These are phyloP conservation scores for Acronicta aceris DNA, from an alignment of 2,888 invertebrate species.

Conservation along the genomic window DNA sequence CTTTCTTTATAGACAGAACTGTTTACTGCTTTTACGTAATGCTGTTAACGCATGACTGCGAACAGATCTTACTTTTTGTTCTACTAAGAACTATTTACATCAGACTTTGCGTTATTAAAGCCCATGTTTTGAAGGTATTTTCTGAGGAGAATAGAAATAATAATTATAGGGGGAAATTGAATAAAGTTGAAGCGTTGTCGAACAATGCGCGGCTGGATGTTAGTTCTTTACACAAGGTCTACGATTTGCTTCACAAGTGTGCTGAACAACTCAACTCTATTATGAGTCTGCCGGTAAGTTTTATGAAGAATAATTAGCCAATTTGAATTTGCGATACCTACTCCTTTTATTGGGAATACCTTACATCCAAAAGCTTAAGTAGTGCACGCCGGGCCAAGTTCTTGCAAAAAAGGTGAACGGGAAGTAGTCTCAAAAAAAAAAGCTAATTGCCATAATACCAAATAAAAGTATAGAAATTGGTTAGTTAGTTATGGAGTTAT, in stretches of 20 bases:
- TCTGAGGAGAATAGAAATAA: slow-evolving; percentile 34
- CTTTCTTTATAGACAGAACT: slow-evolving; percentile 33
- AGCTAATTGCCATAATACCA: no score
- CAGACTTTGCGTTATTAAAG: slow-evolving; percentile 71
- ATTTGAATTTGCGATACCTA: slow-evolving; percentile 7
- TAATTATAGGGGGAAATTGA: slow-evolving; percentile 43
- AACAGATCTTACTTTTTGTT: slow-evolving; percentile 68
- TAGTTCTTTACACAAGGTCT: slow-evolving; percentile 69
- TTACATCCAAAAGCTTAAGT: not conserved
- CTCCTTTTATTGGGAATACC: not conserved
- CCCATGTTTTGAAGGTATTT: slow-evolving; percentile 67
- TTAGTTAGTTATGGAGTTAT: not conserved
- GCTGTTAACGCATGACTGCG: slow-evolving; percentile 68
- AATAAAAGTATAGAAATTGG: no score
- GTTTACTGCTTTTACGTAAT: slow-evolving; percentile 54
- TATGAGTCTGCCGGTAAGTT: slow-evolving; percentile 77
- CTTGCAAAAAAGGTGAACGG: not conserved
- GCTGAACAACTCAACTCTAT: slow-evolving; percentile 72
- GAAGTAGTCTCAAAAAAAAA: no score
- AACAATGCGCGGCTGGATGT: slow-evolving; percentile 68
- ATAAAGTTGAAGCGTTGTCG: slow-evolving; percentile 66
- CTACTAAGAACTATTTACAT: slow-evolving; percentile 65
- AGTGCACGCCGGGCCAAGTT: not conserved
- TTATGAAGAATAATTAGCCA: slow-evolving; percentile 29
- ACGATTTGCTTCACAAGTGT: slow-evolving; percentile 75